These are phyloP conservation scores for Sciurus carolinensis DNA, from an alignment of 2,797 vertebrate genomes.

Conservation along the genomic window DNA sequence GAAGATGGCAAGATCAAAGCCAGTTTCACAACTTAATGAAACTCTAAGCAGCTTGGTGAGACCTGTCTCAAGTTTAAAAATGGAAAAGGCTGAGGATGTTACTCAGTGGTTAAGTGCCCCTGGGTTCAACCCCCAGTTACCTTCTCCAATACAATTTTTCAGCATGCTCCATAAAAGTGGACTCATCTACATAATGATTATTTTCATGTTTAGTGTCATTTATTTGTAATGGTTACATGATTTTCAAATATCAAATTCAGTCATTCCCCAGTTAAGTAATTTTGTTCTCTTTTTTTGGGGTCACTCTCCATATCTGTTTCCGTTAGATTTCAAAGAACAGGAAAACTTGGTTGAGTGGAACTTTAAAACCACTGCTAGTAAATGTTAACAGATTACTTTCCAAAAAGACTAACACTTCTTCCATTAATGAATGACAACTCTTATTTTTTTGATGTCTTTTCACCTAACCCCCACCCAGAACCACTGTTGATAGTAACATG, in stretches of 20 bases:
- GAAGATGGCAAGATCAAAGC: too few species aligned
- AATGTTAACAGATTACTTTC: constrained; percentile 24
- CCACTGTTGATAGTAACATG: too few species aligned
- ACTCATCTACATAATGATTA: not conserved
- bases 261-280: not conserved
- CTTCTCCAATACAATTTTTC: not conserved
- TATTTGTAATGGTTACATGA: not conserved
- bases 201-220: constrained; percentile 36
- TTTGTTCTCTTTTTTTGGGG: not conserved
- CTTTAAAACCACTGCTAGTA: not conserved
- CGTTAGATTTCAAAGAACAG: constrained; percentile 46
- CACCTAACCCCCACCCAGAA: too few species aligned
- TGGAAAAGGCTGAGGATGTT: too few species aligned
- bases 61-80: too few species aligned
- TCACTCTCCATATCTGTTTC: not conserved
- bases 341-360: constrained; percentile 1
- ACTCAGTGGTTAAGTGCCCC: too few species aligned
- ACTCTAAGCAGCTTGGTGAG: too few species aligned
- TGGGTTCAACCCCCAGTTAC: not conserved
- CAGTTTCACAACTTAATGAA: too few species aligned
- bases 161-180: not conserved
- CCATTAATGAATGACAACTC: not conserved
- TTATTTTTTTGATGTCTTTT: not conserved
- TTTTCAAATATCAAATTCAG: not conserved
- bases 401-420: not conserved